Evolutionary conservation across 2,113 vertebrate species (phyloP).

Genomic region (Osmerus eperlanus): DNA sequence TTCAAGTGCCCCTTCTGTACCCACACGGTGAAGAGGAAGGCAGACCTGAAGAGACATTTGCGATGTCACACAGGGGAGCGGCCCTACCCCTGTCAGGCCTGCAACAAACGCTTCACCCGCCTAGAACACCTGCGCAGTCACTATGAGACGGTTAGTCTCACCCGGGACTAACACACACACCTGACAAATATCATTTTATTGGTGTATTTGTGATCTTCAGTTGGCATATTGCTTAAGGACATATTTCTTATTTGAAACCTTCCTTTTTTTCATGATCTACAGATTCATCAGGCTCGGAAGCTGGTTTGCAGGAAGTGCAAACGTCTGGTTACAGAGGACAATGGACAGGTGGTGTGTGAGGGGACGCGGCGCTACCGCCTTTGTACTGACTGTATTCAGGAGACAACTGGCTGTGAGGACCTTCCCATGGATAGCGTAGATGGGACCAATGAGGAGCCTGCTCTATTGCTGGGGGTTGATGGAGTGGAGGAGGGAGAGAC

Average conservation of each 20-base stretch:
- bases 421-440: conserved; percentile 82
- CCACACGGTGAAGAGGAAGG: conserved; percentile 96
- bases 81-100: conserved; percentile 94
- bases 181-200: background rate
- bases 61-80: conserved; percentile 95
- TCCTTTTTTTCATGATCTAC: conserved; percentile 10
- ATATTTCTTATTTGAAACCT: background rate
- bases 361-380: conserved; percentile 90
- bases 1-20: conserved; percentile 98
- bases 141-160: conserved; percentile 85
- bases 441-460: conserved; percentile 62
- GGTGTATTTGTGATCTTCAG: background rate
- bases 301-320: conserved; percentile 96
- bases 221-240: background rate
- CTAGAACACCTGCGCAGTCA: conserved; percentile 96
- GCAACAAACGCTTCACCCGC: conserved; percentile 93
- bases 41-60: conserved; percentile 94
- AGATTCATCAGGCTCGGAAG: conserved; percentile 97
- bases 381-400: conserved; percentile 86
- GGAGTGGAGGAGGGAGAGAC: conserved; percentile 81
- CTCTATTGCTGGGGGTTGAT: conserved; percentile 77
- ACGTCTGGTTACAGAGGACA: conserved; percentile 89
- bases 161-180: background rate
- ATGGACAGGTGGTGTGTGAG: conserved; percentile 90
- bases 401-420: conserved; percentile 81